Evolutionary conservation across 2,888 invertebrate species (phyloP), one percentile per base, ranked within the genome.

Genomic region (Caenorhabditis sp.): DNA sequence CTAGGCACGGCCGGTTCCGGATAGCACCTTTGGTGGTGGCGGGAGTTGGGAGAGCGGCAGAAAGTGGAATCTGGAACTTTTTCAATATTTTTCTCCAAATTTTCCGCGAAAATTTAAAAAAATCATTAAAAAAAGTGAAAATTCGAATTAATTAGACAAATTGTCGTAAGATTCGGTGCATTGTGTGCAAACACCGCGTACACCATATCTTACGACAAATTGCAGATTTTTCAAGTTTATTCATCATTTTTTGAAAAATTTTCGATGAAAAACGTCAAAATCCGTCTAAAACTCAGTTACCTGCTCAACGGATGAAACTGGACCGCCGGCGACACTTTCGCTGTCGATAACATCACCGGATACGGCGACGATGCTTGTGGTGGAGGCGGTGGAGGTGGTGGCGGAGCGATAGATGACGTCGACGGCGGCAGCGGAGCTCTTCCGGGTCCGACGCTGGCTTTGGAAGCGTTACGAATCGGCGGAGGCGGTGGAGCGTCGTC

Each of bases 401-500:
- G 68, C 11, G 58, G 32, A 32, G 51, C 18, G 2, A 44, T 53
- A 0, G 69, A 61, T 26, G 79, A 44, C 22, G 61, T 72, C 50
- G 78, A 58, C 24, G 82, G 50, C 2, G 81, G 74, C 18, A 64
- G 72, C 6, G 80, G 62, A 13, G 67, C 69, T 35, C 65, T 76
- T 37, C 76, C 40, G 2, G 60, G 26, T 5, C 37, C 20, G 51
- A 22, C 15, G 6, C 9, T 40, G 40, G 78, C 20, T 79, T 79
- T 85, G 8, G 85, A 85, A 15, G 85, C 80, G 56, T 55, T 53
- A 13, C 85, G 64, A 6, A 80, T 82, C n/a, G 85, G 85, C 18
- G 85, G 85, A 20, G 85, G 82, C 2, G 82, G 84, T 53, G 84
- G 77, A 62, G 82, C 80, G 8, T 85, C 85, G 5, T 78, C 78